phyloP scores from a whole-genome alignment of 2,113 vertebrate species.

The Propithecus coquereli region DNA sequence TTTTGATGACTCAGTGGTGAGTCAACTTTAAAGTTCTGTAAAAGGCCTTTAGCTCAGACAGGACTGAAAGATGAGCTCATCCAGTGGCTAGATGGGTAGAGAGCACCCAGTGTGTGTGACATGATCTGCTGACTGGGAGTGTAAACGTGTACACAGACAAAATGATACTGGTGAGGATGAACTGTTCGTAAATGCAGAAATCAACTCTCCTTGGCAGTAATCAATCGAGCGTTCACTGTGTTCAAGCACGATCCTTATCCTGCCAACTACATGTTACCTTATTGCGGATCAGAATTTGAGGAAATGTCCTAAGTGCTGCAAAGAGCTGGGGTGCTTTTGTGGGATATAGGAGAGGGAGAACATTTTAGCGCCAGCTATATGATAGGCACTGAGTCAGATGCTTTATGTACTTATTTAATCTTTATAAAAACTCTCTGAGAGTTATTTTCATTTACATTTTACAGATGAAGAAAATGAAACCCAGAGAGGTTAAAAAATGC shows the following conservation, averaged over 20 bases:
- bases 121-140: neutral
- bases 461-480: slow-evolving; percentile 29
- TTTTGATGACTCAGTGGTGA: slow-evolving; percentile 67
- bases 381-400: neutral
- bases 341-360: neutral
- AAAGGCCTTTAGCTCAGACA: slow-evolving; percentile 41
- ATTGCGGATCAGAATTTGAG: neutral
- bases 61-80: slow-evolving; percentile 47
- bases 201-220: neutral
- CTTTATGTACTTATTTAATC: neutral
- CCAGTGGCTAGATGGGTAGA: neutral
- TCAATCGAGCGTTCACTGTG: neutral
- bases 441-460: neutral
- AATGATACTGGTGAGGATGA: neutral
- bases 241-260: neutral
- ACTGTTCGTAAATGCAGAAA: neutral
- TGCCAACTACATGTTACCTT: neutral
- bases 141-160: neutral
- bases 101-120: neutral
- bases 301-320: neutral
- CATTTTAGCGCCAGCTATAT: neutral
- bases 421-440: neutral
- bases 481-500: neutral
- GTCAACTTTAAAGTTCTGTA: slow-evolving; percentile 67
- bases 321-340: neutral